A percentile compares a stretch with the other conserved stretches of the same genome.
Conservation (phyloP, 2,113 vertebrate genomes). For the Porphyrio hochstetteri region DNA sequence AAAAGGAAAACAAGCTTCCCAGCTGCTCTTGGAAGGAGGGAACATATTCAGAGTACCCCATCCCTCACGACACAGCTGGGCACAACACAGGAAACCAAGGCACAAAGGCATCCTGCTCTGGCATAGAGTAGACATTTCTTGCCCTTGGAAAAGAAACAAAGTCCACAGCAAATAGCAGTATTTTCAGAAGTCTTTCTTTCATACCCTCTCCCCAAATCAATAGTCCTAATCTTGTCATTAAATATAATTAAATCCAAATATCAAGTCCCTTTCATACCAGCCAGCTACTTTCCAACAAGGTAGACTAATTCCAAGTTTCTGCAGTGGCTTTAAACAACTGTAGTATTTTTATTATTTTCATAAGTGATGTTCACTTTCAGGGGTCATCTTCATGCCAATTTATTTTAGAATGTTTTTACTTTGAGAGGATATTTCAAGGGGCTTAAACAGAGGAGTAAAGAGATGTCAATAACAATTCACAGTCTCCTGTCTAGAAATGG, state of each 20-base stretch:
- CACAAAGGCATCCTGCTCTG: neutral
- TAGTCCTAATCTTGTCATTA: neutral
- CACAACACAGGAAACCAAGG: neutral
- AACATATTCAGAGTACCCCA: neutral
- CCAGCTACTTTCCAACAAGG: neutral
- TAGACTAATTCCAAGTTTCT: neutral
- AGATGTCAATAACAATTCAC: neutral
- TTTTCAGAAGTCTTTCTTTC: neutral
- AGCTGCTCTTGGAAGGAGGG: neutral
- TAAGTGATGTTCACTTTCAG: neutral
- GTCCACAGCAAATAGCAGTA: neutral
- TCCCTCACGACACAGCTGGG: neutral
- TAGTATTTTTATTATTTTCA: neutral
- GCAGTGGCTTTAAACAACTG: neutral
- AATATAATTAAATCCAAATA: neutral
- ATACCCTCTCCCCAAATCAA: neutral
- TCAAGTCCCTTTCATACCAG: neutral
- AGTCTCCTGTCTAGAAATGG: neutral
- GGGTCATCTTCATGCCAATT: neutral
- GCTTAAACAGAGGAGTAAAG: neutral
- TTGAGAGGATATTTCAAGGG: neutral
- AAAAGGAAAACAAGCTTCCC: neutral
- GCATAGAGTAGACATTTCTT: neutral
- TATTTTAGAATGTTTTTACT: neutral
- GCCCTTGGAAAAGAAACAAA: neutral